These are phyloP conservation scores for Diplodus puntazzo DNA, from an alignment of 2,797 vertebrate species.

Conservation along the genomic window DNA sequence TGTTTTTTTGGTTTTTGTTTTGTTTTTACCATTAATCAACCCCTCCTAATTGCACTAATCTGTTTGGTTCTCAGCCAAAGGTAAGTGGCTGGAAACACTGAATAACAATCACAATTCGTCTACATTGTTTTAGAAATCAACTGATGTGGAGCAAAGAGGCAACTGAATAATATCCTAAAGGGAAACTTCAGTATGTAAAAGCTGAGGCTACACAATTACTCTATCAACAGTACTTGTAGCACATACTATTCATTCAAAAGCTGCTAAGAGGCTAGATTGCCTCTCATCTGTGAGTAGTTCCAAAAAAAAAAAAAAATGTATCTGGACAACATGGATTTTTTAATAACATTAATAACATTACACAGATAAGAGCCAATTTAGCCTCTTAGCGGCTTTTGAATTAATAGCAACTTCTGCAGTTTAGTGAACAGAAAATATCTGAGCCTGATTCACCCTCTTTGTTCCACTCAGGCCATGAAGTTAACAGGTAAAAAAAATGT, in stretches of 20 bases:
- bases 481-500: too few relatives aligned
- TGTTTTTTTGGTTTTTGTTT: neutral
- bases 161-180: constrained; percentile 10
- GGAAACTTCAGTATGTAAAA: neutral
- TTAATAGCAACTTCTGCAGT: too few relatives aligned
- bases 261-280: neutral
- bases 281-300: too few relatives aligned
- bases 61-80: constrained; percentile 17
- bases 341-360: too few relatives aligned
- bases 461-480: too few relatives aligned
- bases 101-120: constrained; percentile 19
- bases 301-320: too few relatives aligned
- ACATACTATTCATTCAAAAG: neutral
- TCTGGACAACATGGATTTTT: too few relatives aligned
- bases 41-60: constrained; percentile 1
- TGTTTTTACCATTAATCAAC: neutral
- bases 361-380: too few relatives aligned
- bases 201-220: neutral
- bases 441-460: too few relatives aligned
- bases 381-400: too few relatives aligned
- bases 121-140: constrained; percentile 14
- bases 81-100: constrained; percentile 22
- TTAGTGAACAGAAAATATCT: too few relatives aligned
- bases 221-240: neutral
- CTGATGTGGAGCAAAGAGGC: neutral